Conservation (phyloP, 2,797 vertebrate species). For the Macropus fuliginosus region DNA sequence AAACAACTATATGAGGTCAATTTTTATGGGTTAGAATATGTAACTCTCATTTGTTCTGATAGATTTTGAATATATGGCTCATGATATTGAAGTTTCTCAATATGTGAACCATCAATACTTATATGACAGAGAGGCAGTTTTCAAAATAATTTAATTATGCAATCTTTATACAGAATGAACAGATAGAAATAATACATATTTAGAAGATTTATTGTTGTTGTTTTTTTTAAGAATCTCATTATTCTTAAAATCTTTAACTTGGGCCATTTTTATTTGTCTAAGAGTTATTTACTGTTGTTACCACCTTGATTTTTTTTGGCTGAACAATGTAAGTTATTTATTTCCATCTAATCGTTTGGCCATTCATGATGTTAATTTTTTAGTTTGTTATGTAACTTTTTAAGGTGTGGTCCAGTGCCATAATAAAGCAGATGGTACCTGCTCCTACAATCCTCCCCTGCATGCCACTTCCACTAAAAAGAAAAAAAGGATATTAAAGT, state of each 20-base stretch:
- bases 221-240: slow-evolving; percentile 17
- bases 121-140: background rate
- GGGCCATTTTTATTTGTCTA: background rate
- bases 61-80: slow-evolving; percentile 54
- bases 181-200: background rate
- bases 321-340: background rate
- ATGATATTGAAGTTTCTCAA: slow-evolving; percentile 48
- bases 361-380: no score
- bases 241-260: background rate
- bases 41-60: slow-evolving; percentile 54
- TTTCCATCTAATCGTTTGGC: no score
- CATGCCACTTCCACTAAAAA: background rate
- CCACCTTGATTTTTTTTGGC: background rate
- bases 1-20: slow-evolving; percentile 48
- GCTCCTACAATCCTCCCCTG: background rate
- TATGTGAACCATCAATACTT: slow-evolving; percentile 39
- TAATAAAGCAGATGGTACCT: no score
- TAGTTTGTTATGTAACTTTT: no score
- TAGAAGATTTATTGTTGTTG: background rate
- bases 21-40: slow-evolving; percentile 66
- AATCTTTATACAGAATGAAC: background rate
- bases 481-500: background rate
- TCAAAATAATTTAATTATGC: background rate
- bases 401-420: no score
- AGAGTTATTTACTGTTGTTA: background rate